Percentiles rank a stretch among this genome's conserved stretches.
Evolutionary conservation across 2,797 vertebrate species (phyloP).

Genomic region (Poecilia picta): DNA sequence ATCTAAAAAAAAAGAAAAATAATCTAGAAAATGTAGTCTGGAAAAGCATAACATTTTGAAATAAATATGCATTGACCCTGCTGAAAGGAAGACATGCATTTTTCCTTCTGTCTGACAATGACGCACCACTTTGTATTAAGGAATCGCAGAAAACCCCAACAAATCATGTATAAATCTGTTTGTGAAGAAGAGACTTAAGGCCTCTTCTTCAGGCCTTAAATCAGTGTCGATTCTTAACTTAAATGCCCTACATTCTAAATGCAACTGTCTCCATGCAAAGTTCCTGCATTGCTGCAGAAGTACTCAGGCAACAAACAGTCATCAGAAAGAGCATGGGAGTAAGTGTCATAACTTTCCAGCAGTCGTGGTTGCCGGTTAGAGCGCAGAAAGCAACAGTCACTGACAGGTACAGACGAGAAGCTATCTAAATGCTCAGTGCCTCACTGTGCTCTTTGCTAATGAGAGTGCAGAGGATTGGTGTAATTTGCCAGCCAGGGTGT

Average conservation of each 20-base stretch:
- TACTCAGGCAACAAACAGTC: not conserved
- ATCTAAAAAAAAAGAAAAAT: not conserved
- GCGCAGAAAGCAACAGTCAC: not conserved
- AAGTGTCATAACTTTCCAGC: no score
- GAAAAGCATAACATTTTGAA: not conserved
- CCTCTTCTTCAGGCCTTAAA: not conserved
- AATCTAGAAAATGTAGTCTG: not conserved
- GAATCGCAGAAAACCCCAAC: not conserved
- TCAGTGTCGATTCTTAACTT: not conserved
- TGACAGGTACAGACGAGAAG: not conserved
- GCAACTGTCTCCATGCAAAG: not conserved
- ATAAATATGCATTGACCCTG: not conserved
- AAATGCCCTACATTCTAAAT: not conserved
- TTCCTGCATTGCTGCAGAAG: not conserved
- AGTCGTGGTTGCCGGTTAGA: not conserved
- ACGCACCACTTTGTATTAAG: not conserved
- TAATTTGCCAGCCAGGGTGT: constrained; percentile 2
- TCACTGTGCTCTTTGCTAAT: not conserved
- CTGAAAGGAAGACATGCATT: not conserved
- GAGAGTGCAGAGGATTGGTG: not conserved
- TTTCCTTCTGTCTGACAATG: not conserved
- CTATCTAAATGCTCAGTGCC: not conserved
- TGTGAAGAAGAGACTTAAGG: not conserved
- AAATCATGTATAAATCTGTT: not conserved
- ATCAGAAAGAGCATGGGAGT: not conserved